Conservation (phyloP, 2,797 vertebrate genomes). For the Dromococcyx pavoninus region DNA sequence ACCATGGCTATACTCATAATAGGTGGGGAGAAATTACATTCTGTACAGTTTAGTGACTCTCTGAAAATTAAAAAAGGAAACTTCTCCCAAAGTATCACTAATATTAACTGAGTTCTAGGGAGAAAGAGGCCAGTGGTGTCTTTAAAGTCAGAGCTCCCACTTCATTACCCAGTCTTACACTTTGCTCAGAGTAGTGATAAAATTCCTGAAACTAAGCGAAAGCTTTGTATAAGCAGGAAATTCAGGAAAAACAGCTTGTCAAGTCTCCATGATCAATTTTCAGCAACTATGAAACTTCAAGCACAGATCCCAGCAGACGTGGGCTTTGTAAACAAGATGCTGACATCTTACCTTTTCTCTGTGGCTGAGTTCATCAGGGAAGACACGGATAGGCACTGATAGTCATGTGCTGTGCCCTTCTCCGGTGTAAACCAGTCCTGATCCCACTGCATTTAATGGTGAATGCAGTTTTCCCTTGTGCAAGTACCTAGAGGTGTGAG, state of each 20-base stretch:
- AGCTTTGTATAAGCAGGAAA: slow-evolving; percentile 51
- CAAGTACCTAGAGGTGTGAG: not conserved
- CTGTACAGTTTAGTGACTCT: not conserved
- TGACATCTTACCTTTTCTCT: not conserved
- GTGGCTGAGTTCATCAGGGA: not conserved
- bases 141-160: not conserved
- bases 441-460: not conserved
- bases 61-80: not conserved
- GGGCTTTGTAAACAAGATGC: slow-evolving; percentile 15
- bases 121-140: not conserved
- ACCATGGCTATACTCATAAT: not conserved
- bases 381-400: not conserved
- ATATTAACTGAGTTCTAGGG: not conserved
- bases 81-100: not conserved
- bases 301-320: not conserved
- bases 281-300: slow-evolving; percentile 42
- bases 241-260: slow-evolving; percentile 19
- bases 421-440: not conserved
- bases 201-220: slow-evolving; percentile 41
- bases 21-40: not conserved
- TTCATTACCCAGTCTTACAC: not conserved
- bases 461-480: not conserved
- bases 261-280: slow-evolving; percentile 42
- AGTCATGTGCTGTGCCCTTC: not conserved
- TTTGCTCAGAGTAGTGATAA: not conserved